Conservation (phyloP, 2,888 invertebrate species). For the Cenopis cana region DNA sequence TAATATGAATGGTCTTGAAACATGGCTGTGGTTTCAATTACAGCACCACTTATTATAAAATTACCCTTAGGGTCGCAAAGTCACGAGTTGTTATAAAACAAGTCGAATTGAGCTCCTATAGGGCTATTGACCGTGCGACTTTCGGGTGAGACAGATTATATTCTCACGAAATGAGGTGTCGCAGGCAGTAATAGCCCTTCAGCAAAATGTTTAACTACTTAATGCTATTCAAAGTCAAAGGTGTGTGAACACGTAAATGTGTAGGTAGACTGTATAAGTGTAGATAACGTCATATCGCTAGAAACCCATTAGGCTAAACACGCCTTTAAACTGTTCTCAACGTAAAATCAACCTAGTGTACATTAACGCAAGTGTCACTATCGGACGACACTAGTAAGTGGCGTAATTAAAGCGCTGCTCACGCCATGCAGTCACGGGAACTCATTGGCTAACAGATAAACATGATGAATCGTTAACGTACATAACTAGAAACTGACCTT, state of each 20-base stretch:
- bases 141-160: neutral
- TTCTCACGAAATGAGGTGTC: neutral
- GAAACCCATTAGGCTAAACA: constrained; percentile 56
- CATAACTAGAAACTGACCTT: neutral
- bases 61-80: neutral
- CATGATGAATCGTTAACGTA: constrained; percentile 59
- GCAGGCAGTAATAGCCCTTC: neutral
- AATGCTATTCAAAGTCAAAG: neutral
- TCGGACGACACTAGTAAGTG: constrained; percentile 8
- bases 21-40: neutral
- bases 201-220: neutral
- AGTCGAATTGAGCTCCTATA: neutral
- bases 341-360: constrained; percentile 42
- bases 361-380: constrained; percentile 10
- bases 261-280: constrained; percentile 20
- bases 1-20: neutral
- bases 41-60: neutral
- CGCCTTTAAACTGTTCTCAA: constrained; percentile 61
- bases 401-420: constrained; percentile 43
- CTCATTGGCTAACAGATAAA: constrained; percentile 67
- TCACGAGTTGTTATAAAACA: neutral
- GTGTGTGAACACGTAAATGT: constrained; percentile 21
- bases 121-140: neutral
- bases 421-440: constrained; percentile 54
- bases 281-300: constrained; percentile 25